Base-by-base conservation (phyloP, 1,140 invertebrate species). In the Nilaparvata lugens region DNA sequence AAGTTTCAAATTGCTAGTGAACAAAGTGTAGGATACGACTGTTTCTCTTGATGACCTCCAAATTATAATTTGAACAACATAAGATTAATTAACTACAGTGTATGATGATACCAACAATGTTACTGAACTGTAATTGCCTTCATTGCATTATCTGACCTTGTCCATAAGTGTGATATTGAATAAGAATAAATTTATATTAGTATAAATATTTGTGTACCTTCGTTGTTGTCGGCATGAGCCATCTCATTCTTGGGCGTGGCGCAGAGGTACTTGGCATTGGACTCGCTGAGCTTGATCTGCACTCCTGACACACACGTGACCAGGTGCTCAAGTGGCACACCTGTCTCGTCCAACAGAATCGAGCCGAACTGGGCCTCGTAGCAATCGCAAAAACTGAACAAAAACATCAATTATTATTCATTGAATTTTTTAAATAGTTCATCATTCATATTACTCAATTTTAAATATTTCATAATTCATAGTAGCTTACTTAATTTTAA, bases 241-340 rank as follows among this genome's bases (percentile, higher is more conserved):
- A 14, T 19, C 11, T 23, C 16, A 13, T 24, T 54, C 13, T 24
- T 48, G 42, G 58, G 16, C 1, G 60, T 54, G 19, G 56, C 48
- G 19, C 45, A 73, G 63, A 77, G 73, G 67, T 71, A 80, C 69
- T 74, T 82, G 23, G 75, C 77, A 69, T 67, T 75, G 62, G 72
- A 78, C 66, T 67, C 71, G 52, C 69, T 76, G 67, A 73, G 81
- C 68, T 71, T 82, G 56, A 89, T 76, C 66, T 85, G 79, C 14
- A 93, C 80, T 42, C 85, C 85, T n/a, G 81, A 79, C 14, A 93
- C 78, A 74, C 89, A 91, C n/a, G 87, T 84, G 0, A 94, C 79
- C 19, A 94, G 75, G 74, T 95, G 91, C 69, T 95, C 91, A 19
- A 95, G 71, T 11, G 89, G 86, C 4, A 93, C 89, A 2, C 90